Conservation (phyloP, 2,113 vertebrate genomes). For the Corythoichthys intestinalis region DNA sequence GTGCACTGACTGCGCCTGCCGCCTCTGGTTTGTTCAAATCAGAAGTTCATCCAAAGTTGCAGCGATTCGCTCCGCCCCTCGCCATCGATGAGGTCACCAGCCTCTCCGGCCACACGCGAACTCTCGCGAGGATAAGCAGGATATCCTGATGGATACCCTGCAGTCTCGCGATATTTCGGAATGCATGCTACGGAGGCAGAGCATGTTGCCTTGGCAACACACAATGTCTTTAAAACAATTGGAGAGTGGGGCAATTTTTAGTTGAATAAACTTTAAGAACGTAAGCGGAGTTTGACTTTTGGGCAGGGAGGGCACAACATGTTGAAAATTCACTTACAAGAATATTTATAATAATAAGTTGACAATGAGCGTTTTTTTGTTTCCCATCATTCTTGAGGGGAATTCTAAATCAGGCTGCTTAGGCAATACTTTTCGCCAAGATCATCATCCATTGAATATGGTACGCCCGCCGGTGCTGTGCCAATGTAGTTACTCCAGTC, state of each 20-base stretch:
- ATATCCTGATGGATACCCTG: fast-evolving
- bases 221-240: conserved; percentile 35
- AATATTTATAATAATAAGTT: too few species aligned
- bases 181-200: conserved; percentile 12
- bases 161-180: conserved; percentile 38
- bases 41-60: conserved; percentile 77
- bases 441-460: too few species aligned
- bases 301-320: too few species aligned
- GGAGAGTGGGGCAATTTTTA: conserved; percentile 13
- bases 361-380: too few species aligned
- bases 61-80: conserved; percentile 62
- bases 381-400: too few species aligned
- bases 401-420: too few species aligned
- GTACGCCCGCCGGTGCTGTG: too few species aligned
- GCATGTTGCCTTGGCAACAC: conserved; percentile 72
- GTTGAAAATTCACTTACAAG: too few species aligned
- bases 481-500: too few species aligned
- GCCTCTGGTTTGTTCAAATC: conserved; percentile 63
- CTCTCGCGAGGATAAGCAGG: conserved; percentile 56
- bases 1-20: conserved; percentile 38
- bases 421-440: too few species aligned
- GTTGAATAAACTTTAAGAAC: background rate
- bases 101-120: conserved; percentile 17
- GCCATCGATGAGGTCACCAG: conserved; percentile 59
- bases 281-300: too few species aligned